phyloP scores from a whole-genome alignment of 2,113 vertebrate genomes.

The Rostratula benghalensis region DNA sequence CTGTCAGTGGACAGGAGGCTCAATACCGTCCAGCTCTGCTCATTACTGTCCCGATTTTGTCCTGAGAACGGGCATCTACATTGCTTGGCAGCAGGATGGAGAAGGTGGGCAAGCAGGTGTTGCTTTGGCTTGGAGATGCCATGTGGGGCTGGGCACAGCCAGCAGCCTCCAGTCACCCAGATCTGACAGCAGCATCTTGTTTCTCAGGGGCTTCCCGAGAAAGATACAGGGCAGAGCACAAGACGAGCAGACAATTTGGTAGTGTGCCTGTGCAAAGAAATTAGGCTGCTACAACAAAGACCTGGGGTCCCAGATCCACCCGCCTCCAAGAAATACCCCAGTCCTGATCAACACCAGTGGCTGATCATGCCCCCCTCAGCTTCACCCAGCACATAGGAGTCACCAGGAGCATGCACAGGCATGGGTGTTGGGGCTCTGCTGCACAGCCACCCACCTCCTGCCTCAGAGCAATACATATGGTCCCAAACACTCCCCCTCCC shows the following conservation, averaged over 20 bases:
- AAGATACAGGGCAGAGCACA: rapidly evolving
- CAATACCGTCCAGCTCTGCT: neutral
- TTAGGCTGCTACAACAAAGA: neutral
- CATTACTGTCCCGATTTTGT: neutral
- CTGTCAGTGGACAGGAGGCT: neutral
- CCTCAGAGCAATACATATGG: rapidly evolving
- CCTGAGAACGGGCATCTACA: neutral
- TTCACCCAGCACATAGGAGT: rapidly evolving
- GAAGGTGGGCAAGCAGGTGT: neutral
- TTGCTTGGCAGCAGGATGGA: neutral
- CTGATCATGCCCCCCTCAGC: rapidly evolving
- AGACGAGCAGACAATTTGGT: neutral
- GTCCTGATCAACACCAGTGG: neutral
- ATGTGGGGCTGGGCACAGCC: rapidly evolving
- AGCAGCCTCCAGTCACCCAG: neutral
- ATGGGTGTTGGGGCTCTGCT: rapidly evolving
- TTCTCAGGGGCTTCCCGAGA: neutral
- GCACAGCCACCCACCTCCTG: neutral
- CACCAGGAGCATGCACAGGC: rapidly evolving
- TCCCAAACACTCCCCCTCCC: neutral
- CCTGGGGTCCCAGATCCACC: neutral
- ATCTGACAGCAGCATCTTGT: rapidly evolving
- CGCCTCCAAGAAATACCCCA: neutral
- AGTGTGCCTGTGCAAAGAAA: neutral
- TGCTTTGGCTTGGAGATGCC: neutral